A percentile compares a stretch with the other conserved stretches of the same genome.
Conservation (phyloP, 2,113 vertebrate genomes). For the Datnioides undecimradiatus region DNA sequence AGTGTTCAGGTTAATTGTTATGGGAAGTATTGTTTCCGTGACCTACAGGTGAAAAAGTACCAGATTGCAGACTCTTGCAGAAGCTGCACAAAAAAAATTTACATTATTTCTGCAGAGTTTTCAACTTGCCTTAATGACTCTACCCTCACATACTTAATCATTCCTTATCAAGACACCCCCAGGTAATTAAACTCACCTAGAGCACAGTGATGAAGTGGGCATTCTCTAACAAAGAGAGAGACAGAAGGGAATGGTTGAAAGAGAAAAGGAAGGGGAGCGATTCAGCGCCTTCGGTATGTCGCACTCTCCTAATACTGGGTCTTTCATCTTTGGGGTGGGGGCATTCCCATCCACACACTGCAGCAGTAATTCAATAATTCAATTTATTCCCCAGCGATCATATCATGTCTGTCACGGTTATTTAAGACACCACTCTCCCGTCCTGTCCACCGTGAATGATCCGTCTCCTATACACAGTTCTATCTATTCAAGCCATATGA, state of each 20-base stretch:
- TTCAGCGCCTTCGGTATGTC: background rate
- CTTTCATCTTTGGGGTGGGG: conserved; percentile 43
- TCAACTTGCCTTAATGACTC: conserved; percentile 41
- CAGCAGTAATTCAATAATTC: conserved; percentile 64
- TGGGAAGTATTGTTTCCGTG: background rate
- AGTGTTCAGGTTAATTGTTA: conserved; percentile 20
- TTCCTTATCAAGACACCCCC: conserved; percentile 61
- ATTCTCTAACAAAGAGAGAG: conserved; percentile 16
- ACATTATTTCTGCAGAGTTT: conserved; percentile 38
- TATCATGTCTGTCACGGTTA: conserved; percentile 58
- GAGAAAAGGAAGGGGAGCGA: background rate
- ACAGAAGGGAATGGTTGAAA: background rate
- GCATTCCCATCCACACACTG: conserved; percentile 12
- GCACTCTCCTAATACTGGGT: conserved; percentile 15
- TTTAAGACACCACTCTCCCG: conserved; percentile 46
- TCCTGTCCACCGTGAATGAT: conserved; percentile 22
- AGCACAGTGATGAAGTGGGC: conserved; percentile 40
- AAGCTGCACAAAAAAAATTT: conserved; percentile 16
- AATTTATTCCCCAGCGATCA: conserved; percentile 58
- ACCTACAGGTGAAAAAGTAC: conserved; percentile 12
- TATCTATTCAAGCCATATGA: background rate
- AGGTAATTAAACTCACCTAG: conserved; percentile 63
- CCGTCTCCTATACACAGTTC: background rate
- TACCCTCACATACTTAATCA: conserved; percentile 50
- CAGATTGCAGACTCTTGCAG: conserved; percentile 22